Evolutionary conservation across 2,113 vertebrate genomes (phyloP).

Genomic region (human (Homo sapiens)): DNA sequence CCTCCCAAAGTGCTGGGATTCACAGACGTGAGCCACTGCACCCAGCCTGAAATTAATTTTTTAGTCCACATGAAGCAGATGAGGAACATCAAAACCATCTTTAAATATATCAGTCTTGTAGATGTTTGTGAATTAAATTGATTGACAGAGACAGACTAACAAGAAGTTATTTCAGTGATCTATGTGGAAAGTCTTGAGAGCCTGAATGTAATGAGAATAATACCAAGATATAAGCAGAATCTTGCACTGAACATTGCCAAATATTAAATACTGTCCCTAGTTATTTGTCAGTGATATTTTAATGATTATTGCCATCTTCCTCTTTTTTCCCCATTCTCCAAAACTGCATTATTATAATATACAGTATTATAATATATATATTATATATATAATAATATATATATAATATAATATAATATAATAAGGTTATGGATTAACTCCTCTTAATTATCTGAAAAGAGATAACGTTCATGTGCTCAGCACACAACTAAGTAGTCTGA

Average conservation of each 20-base stretch:
- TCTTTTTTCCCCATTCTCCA: not conserved
- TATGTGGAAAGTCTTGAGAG: not conserved
- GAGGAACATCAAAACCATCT: not conserved
- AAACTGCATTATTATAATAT: not conserved
- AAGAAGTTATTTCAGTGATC: not conserved
- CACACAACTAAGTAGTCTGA: constrained; percentile 12
- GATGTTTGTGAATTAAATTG: not conserved
- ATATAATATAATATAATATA: not conserved
- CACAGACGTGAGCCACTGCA: no score
- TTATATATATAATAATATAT: no score
- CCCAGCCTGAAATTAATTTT: not conserved
- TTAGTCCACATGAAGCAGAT: not conserved
- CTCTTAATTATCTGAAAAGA: not conserved
- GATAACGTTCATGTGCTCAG: not conserved
- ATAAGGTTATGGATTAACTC: not conserved
- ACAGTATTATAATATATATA: no score
- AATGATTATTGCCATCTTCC: not conserved
- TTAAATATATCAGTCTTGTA: not conserved
- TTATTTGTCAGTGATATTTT: not conserved
- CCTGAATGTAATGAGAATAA: not conserved
- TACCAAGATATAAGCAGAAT: not conserved
- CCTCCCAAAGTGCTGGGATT: no score
- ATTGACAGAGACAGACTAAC: not conserved
- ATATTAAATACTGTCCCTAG: not conserved
- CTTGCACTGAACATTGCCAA: not conserved